Base-by-base conservation (phyloP, 2,888 invertebrate species). In the Apamea anceps region DNA sequence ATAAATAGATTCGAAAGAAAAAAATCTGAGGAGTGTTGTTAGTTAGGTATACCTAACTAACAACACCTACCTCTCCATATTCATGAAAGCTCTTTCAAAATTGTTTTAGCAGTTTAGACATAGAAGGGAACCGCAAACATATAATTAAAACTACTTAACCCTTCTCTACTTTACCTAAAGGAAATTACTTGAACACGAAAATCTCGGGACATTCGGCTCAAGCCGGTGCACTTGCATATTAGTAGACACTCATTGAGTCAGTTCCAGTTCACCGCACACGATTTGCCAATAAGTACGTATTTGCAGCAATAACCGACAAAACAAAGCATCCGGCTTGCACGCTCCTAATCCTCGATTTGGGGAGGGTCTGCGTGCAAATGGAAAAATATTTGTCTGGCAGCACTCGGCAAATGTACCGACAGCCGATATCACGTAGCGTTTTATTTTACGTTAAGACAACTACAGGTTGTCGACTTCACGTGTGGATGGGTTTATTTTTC, bases 361-460 rank as follows among this genome's bases (percentile, higher is more conserved):
- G 92, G 92, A 91, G 94, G 93, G 92, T 90, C 92, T 92, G 92
- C 85, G 92, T 93, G 94, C 91, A 95, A 96, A 96, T 96, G 95
- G 95, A 96, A 96, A 96, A 96, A 96, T 96, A 96, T 96, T 96
- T 95, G 96, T 96, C 96, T 96, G 96, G 93, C 87, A 91, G 85
- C 90, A 85, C 86, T 89, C 84, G 84, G 82, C 81, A 80, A 84
- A 88, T 83, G 90, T 81, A 89, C 83, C 82, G 86, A 85, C 84
- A 80, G 86, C 79, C 88, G 86, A 84, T 89, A 89, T 90, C 94
- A 94, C 94, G 94, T 93, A 91, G 91, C 88, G 87, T 91, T 94
- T 94, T 94, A 94, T 94, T 93, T 93, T 91, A 90, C 91, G 91
- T 92, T 92, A 93, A 93, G 92, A 94, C 93, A 93, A 93, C 90